These are phyloP conservation scores for Mugil cephalus DNA, from an alignment of 2,113 vertebrate genomes.

Conservation along the genomic window DNA sequence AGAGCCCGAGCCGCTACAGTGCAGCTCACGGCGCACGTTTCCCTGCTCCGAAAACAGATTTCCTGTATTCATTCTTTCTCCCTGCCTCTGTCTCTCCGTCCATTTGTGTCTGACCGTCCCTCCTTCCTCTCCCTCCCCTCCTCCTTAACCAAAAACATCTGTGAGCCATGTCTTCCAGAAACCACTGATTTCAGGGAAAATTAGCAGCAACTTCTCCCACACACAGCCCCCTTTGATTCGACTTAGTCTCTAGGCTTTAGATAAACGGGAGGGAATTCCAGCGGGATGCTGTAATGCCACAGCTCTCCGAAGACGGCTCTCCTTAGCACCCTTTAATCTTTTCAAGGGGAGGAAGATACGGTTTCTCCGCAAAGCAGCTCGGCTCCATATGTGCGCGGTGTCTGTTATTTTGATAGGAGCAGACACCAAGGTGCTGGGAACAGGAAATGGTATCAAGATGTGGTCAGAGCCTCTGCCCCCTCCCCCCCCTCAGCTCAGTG, in stretches of 20 bases:
- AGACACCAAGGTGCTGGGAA: constrained; percentile 61
- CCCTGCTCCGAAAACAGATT: constrained; percentile 78
- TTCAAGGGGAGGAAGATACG: constrained; percentile 57
- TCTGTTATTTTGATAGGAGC: constrained; percentile 65
- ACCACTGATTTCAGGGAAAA: constrained; percentile 86
- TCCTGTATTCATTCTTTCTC: constrained; percentile 56
- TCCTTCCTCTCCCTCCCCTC: constrained; percentile 63
- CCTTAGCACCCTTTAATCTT: constrained; percentile 72
- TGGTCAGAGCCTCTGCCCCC: constrained; percentile 28
- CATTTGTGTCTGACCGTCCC: constrained; percentile 55
- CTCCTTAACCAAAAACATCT: constrained; percentile 85
- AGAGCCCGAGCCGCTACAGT: constrained; percentile 4
- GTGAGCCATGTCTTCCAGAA: constrained; percentile 79
- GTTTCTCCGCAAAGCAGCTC: constrained; percentile 41
- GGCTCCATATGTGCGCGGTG: constrained; percentile 50
- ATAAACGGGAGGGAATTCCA: constrained; percentile 80
- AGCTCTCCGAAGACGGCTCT: constrained; percentile 48
- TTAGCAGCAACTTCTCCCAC: constrained; percentile 81
- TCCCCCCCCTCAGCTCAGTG: constrained; percentile 19
- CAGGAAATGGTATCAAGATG: constrained; percentile 74
- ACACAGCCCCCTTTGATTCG: constrained; percentile 81
- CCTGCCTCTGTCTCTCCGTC: constrained; percentile 59
- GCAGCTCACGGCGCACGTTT: constrained; percentile 56
- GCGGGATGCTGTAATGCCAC: constrained; percentile 68
- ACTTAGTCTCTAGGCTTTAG: constrained; percentile 74